Base-by-base conservation (phyloP, 2,113 vertebrate genomes). In the Mystacornis crossleyi region DNA sequence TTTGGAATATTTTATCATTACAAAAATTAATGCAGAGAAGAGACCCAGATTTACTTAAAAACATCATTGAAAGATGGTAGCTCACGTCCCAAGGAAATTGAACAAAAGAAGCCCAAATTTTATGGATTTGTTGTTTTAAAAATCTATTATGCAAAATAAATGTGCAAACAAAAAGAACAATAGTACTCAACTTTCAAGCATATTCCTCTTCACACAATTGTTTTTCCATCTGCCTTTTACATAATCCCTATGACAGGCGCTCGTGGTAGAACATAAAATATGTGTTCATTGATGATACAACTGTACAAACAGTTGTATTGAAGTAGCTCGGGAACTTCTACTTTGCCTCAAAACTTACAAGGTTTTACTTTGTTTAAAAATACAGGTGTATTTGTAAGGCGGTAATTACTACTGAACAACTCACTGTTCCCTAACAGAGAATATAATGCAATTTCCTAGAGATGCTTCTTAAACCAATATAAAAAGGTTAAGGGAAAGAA, bases 221-320 rank as follows among this genome's bases (percentile, higher is more conserved):
- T 90, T 93, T 93, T 85, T 91, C 78, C 92, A 94, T 82, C 71
- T 93, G 89, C 54, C 54, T 80, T 90, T 90, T 70, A 88, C 21
- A 21, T 66, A 77, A 91, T 47, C 38, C 60, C 42, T 34, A 34
- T 21, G 80, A 92, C 80, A 81, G 67, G 42, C 23, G 12, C 42
- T 58, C 64, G 19, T 0, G 8, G 72, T 75, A 40, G 33, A 90
- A 55, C 29, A 67, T 18, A 66, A 93, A 86, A 70, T 73, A 50
- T 2, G 18, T 13, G 20, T 36, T 86, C 64, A 12, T 20, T 31
- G 80, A 53, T 78, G 55, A 66, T 20, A 67, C 83, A 92, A 83
- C 86, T 89, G 80, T 60, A 83, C 60, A 77, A 86, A 74, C 42
- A 84, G 17, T 40, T 6, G 6, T 45, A 48, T 9, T 70, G 77